A percentile compares a stretch with the other conserved stretches of the same genome.
phyloP scores from a whole-genome alignment of 2,888 invertebrate genomes.

The Oeneis ivallda region DNA sequence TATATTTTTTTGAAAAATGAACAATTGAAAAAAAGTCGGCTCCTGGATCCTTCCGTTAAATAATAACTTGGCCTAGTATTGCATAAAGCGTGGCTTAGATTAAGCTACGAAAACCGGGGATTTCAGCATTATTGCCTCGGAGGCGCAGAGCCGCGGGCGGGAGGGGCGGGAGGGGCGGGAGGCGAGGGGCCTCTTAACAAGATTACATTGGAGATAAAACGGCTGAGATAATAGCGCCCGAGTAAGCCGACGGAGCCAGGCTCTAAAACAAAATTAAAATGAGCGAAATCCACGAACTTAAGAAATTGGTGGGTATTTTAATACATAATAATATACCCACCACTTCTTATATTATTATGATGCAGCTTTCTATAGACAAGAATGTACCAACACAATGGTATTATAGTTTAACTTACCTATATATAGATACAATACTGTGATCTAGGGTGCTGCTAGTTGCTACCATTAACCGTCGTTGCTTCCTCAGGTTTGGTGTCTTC shows the following conservation, averaged over 20 bases:
- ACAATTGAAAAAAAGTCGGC: neutral
- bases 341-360: no score
- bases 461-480: no score
- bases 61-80: constrained; percentile 62
- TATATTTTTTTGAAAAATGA: no score
- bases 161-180: constrained; percentile 42
- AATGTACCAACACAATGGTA: no score
- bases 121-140: constrained; percentile 73
- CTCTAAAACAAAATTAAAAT: constrained; percentile 76
- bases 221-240: constrained; percentile 72
- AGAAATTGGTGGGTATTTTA: constrained; percentile 15
- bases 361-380: no score
- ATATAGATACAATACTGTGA: no score
- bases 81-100: constrained; percentile 70
- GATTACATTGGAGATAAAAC: constrained; percentile 81
- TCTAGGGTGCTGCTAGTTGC: no score
- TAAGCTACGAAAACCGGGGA: constrained; percentile 75
- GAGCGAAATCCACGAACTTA: constrained; percentile 47
- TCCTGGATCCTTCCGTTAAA: constrained; percentile 29
- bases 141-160: constrained; percentile 37
- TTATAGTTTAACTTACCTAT: no score
- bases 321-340: neutral
- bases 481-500: no score
- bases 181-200: constrained; percentile 74
- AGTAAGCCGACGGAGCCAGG: constrained; percentile 61